A percentile compares a stretch with the other conserved stretches of the same genome.
These are phyloP conservation scores for Orthonevra nobilis DNA, from an alignment of 2,888 invertebrate genomes.

Conservation along the genomic window DNA sequence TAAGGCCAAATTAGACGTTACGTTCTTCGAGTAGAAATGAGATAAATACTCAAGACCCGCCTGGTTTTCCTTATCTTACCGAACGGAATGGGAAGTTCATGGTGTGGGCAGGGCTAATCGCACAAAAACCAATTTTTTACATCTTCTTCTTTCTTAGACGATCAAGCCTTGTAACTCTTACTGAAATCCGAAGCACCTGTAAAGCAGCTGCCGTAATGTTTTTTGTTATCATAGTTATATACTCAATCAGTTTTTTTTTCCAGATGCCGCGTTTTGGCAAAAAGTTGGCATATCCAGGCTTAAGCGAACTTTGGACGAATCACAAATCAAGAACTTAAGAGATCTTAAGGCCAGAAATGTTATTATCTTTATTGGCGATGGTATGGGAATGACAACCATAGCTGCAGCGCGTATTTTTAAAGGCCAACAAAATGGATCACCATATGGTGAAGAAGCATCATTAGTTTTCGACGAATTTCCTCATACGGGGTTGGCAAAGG, in stretches of 20 bases:
- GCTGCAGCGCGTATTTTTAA: slow-evolving; percentile 84
- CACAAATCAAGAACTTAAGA: slow-evolving; percentile 75
- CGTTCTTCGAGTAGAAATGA: no score
- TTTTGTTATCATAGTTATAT: background rate
- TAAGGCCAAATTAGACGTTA: no score
- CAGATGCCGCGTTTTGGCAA: slow-evolving; percentile 77
- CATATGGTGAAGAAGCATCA: slow-evolving; percentile 82
- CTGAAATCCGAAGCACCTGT: no score
- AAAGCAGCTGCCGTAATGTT: no score
- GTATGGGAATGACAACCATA: slow-evolving; percentile 85
- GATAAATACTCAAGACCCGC: no score
- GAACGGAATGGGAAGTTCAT: no score
- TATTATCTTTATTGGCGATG: slow-evolving; percentile 85
- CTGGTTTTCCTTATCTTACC: no score
- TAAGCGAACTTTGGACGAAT: slow-evolving; percentile 79
- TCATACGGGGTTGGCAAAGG: slow-evolving; percentile 83
- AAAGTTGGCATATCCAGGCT: slow-evolving; percentile 74
- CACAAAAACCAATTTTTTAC: no score
- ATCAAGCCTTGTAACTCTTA: no score
- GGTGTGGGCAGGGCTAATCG: no score
- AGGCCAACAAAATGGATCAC: slow-evolving; percentile 80
- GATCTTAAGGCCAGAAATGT: slow-evolving; percentile 82
- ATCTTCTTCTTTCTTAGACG: no score
- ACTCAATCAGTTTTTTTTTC: background rate
- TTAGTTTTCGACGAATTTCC: slow-evolving; percentile 84